Conservation (phyloP, 2,113 vertebrate species). For the Leptodactylus fuscus region DNA sequence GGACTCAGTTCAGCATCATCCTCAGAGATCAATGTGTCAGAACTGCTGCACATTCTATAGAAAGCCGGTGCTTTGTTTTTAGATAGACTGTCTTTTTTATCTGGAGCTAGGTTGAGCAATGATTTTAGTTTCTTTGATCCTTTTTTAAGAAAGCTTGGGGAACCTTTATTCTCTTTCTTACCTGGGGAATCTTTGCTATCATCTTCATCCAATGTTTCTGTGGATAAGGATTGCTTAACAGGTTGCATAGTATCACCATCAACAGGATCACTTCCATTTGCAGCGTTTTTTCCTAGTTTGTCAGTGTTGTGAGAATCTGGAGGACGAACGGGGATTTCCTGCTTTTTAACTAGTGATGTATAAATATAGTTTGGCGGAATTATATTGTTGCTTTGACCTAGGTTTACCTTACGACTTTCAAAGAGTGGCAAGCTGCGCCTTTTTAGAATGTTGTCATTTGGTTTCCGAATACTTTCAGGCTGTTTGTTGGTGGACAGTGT, state of each 20-base stretch:
- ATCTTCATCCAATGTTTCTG: slow-evolving; percentile 76
- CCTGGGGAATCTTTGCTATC: slow-evolving; percentile 69
- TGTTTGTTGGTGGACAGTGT: slow-evolving; percentile 72
- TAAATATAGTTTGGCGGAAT: slow-evolving; percentile 78
- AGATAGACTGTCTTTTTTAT: slow-evolving; percentile 82
- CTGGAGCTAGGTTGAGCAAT: slow-evolving; percentile 83
- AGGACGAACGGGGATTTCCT: slow-evolving; percentile 64
- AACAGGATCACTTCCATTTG: slow-evolving; percentile 73
- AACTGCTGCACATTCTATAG: slow-evolving; percentile 80
- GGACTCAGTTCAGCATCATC: slow-evolving; percentile 74
- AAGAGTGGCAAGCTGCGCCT: slow-evolving; percentile 86
- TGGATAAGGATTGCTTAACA: slow-evolving; percentile 77
- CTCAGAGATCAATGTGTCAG: slow-evolving; percentile 84
- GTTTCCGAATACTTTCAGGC: slow-evolving; percentile 69
- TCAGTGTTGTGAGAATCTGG: slow-evolving; percentile 75
- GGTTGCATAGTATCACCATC: slow-evolving; percentile 72
- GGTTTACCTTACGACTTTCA: slow-evolving; percentile 80
- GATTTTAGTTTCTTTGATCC: slow-evolving; percentile 87
- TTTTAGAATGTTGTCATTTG: slow-evolving; percentile 81
- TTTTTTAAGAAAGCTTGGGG: slow-evolving; percentile 83
- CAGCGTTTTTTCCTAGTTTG: slow-evolving; percentile 71
- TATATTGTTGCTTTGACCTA: slow-evolving; percentile 68
- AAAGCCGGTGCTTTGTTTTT: slow-evolving; percentile 76
- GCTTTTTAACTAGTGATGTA: slow-evolving; percentile 75
- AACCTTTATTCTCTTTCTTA: slow-evolving; percentile 74